Conservation (phyloP, 2,888 invertebrate genomes). For the Pollenia labialis region DNA sequence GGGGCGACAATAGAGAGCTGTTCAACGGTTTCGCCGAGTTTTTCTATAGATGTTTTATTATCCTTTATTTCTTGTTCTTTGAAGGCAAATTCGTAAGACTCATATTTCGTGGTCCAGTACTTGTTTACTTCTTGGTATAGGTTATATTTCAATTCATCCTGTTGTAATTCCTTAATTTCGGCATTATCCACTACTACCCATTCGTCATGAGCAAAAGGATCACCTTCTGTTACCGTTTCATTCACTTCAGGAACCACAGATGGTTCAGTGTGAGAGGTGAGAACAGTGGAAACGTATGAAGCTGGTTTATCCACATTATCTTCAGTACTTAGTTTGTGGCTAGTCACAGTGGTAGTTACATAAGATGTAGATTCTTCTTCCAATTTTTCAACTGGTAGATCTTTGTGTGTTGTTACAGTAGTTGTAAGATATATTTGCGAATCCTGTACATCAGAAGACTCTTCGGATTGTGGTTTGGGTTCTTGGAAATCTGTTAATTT, state of each 20-base stretch:
- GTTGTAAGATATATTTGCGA: constrained; percentile 77
- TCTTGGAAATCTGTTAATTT: constrained; percentile 79
- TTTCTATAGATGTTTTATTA: constrained; percentile 1
- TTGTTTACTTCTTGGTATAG: constrained; percentile 65
- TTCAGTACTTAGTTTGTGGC: constrained; percentile 35
- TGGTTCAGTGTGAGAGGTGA: constrained; percentile 47
- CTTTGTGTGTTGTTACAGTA: constrained; percentile 51
- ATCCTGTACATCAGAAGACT: constrained; percentile 36
- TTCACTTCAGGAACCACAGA: constrained; percentile 34
- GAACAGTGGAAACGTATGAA: constrained; percentile 50
- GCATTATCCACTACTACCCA: constrained; percentile 51
- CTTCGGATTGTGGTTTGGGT: constrained; percentile 75
- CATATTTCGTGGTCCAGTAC: constrained; percentile 65
- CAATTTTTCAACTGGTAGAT: constrained; percentile 39
- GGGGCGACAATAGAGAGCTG: constrained; percentile 2
- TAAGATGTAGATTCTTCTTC: constrained; percentile 46
- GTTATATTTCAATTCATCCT: constrained; percentile 57
- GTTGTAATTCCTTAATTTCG: constrained; percentile 42
- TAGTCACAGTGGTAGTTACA: constrained; percentile 54
- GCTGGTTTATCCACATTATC: neutral
- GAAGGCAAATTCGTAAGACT: constrained; percentile 62
- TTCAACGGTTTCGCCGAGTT: neutral
- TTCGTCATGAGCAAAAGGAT: constrained; percentile 18
- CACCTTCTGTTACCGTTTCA: neutral
- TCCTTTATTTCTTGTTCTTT: constrained; percentile 31